phyloP scores from a whole-genome alignment of 2,797 vertebrate species.

The Malurus leucopterus region DNA sequence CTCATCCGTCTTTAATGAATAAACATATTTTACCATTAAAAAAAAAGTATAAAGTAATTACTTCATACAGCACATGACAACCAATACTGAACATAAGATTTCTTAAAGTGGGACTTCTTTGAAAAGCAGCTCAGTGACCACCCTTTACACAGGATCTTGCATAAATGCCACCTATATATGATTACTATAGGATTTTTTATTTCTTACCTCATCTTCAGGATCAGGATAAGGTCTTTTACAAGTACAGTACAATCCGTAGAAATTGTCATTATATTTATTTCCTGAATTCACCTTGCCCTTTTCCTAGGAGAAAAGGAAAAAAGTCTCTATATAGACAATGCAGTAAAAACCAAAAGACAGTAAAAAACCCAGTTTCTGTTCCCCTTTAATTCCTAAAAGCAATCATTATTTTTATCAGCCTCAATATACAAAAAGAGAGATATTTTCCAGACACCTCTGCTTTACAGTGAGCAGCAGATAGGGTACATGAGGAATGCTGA shows the following conservation, averaged over 20 bases:
- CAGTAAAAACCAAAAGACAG: neutral
- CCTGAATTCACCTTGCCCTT: slow-evolving; percentile 83
- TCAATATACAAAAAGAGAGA: neutral
- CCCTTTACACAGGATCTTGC: neutral
- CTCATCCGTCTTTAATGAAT: neutral
- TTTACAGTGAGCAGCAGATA: neutral
- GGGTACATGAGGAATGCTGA: fast-evolving
- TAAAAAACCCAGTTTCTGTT: neutral
- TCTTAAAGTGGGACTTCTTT: neutral
- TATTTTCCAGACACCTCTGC: neutral
- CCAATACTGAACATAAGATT: fast-evolving
- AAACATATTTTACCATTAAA: neutral
- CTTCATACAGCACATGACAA: neutral
- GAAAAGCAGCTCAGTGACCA: neutral
- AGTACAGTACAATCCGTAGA: slow-evolving; percentile 90
- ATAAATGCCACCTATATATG: neutral
- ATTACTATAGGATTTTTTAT: neutral
- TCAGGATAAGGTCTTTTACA: slow-evolving; percentile 94
- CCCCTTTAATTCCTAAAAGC: neutral
- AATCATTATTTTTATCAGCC: neutral
- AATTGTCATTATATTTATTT: slow-evolving; percentile 96
- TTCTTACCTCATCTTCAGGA: slow-evolving; percentile 90
- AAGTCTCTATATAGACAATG: neutral
- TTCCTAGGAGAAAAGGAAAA: slow-evolving; percentile 74
- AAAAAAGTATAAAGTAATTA: neutral